These are phyloP conservation scores for Vannuccia rotundouncinata DNA, from an alignment of 2,888 invertebrate genomes.

Conservation along the genomic window DNA sequence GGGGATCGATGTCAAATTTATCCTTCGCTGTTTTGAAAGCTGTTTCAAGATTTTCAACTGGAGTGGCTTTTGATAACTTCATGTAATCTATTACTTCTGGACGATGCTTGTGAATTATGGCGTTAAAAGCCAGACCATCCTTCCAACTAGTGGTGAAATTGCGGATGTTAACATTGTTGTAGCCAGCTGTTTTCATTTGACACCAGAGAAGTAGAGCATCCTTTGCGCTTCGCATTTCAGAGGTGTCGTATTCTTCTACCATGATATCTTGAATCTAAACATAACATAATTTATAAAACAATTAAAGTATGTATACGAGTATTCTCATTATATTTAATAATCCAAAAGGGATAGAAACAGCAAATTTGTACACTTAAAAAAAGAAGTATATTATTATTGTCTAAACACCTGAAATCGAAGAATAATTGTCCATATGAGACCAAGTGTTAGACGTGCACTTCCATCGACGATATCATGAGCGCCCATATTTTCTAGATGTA, in stretches of 20 bases:
- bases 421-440: conserved; percentile 99
- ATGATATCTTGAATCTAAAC: conserved; percentile 89
- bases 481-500: conserved; percentile 96
- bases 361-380: no score
- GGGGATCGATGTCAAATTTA: conserved; percentile 85
- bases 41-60: conserved; percentile 90
- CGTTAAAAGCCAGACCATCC: conserved; percentile 96
- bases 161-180: conserved; percentile 95
- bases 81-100: conserved; percentile 78
- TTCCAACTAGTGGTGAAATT: conserved; percentile 99
- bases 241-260: conserved; percentile 69
- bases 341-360: no score
- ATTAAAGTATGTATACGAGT: no score
- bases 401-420: conserved; percentile 79
- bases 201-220: conserved; percentile 94
- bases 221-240: conserved; percentile 46
- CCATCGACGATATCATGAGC: conserved; percentile 99
- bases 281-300: background rate
- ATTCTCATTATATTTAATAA: no score
- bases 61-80: conserved; percentile 80
- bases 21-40: conserved; percentile 97
- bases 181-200: conserved; percentile 99
- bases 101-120: conserved; percentile 95
- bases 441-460: conserved; percentile 87
- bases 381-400: no score